These are phyloP conservation scores for Lasius platythorax DNA, from an alignment of 2,888 invertebrate species.

Conservation along the genomic window DNA sequence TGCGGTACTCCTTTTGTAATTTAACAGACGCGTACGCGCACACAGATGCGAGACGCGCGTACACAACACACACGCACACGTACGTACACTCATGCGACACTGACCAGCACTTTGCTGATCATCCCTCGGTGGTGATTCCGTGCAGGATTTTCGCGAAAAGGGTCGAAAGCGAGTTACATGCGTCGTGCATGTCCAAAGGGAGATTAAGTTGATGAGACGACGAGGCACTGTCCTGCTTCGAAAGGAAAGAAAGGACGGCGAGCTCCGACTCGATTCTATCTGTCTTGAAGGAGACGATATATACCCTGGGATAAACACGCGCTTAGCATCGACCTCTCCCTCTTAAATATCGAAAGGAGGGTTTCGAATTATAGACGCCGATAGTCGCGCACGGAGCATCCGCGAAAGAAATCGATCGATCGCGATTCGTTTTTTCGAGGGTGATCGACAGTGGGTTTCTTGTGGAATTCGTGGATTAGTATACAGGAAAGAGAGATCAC, in stretches of 20 bases:
- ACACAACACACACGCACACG: not conserved
- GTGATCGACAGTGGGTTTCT: constrained; percentile 67
- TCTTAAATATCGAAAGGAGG: not conserved
- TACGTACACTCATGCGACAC: constrained; percentile 28
- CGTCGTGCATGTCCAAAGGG: constrained; percentile 39
- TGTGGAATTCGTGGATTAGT: constrained; percentile 70
- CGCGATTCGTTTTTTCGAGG: constrained; percentile 33
- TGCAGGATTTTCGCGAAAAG: constrained; percentile 73
- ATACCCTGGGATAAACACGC: constrained; percentile 42
- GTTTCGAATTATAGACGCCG: constrained; percentile 21
- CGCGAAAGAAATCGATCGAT: constrained; percentile 13
- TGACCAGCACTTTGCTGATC: constrained; percentile 46
- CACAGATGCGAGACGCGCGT: constrained; percentile 39
- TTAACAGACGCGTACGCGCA: not conserved
- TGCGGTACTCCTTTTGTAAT: constrained; percentile 70
- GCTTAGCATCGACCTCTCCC: not conserved
- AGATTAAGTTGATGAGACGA: constrained; percentile 17
- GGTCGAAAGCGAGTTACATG: constrained; percentile 8
- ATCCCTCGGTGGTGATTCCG: constrained; percentile 77
- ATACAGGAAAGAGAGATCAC: constrained; percentile 32
- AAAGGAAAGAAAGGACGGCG: constrained; percentile 59
- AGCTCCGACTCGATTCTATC: constrained; percentile 38
- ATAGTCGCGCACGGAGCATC: constrained; percentile 67
- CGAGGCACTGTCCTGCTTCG: constrained; percentile 61
- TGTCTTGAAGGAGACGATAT: constrained; percentile 26